Conservation (phyloP, 2,888 invertebrate species). For the Folsomia manolachei region DNA sequence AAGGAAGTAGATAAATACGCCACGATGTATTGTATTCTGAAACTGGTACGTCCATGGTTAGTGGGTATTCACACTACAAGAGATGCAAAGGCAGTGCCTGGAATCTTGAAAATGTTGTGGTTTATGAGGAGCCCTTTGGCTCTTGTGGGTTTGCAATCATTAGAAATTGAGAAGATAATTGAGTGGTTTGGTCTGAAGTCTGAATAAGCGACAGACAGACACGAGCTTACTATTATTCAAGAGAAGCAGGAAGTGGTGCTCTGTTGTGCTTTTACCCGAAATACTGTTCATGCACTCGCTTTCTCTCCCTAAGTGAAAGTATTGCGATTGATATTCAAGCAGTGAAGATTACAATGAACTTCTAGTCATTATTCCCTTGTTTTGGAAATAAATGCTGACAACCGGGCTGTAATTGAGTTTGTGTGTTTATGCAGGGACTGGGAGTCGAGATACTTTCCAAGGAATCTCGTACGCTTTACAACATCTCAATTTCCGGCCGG, state of each 20-base stretch:
- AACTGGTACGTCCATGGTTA: no score
- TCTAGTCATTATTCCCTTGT: not conserved
- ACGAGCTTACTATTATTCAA: no score
- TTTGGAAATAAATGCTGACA: not conserved
- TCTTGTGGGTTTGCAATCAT: not conserved
- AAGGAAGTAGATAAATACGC: no score
- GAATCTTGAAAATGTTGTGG: no score
- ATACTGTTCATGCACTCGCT: no score
- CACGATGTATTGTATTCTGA: no score
- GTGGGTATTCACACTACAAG: no score
- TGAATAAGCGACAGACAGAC: no score
- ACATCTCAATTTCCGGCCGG: constrained; percentile 73
- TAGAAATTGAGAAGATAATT: not conserved
- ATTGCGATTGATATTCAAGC: not conserved
- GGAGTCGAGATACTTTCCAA: constrained; percentile 69
- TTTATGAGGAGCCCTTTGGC: not conserved
- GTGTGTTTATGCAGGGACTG: constrained; percentile 55
- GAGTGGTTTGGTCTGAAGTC: not conserved
- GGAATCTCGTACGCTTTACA: constrained; percentile 69
- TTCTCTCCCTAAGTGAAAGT: not conserved
- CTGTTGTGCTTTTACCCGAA: no score
- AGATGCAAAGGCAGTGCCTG: no score
- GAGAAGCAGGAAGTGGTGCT: not conserved
- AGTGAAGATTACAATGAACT: not conserved
- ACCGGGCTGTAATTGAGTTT: not conserved